Evolutionary conservation across 2,888 invertebrate species (phyloP).

Genomic region (Troilus luridus): DNA sequence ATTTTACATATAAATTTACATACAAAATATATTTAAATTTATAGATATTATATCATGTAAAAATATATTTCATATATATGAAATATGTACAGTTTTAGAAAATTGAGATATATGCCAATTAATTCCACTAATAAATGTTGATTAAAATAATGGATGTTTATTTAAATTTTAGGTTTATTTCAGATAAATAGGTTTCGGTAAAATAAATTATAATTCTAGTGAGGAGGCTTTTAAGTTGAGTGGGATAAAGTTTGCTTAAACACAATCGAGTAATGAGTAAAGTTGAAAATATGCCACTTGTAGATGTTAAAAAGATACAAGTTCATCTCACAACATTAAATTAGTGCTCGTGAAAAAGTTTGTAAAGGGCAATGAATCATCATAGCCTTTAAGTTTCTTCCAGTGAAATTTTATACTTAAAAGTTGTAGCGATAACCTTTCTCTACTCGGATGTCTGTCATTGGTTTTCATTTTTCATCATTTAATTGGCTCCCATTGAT

Average conservation of each 20-base stretch:
- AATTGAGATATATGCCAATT: neutral
- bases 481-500: neutral
- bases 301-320: conserved; percentile 26
- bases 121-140: neutral
- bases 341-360: conserved; percentile 6
- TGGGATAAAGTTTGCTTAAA: neutral
- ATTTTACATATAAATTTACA: no score
- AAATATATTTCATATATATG: no score
- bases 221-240: conserved; percentile 13
- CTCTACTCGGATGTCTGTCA: neutral
- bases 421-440: neutral
- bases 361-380: neutral
- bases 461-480: neutral
- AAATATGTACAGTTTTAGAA: neutral
- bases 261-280: conserved; percentile 28
- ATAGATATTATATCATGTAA: no score
- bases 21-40: no score
- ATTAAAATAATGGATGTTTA: neutral
- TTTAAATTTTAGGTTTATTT: neutral
- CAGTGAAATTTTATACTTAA: conserved; percentile 14
- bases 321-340: conserved; percentile 6
- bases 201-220: neutral
- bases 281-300: conserved; percentile 19
- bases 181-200: neutral
- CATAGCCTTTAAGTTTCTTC: conserved; percentile 8